Evolutionary conservation across 1,140 invertebrate genomes (phyloP).

Genomic region (Cydia strobilella): DNA sequence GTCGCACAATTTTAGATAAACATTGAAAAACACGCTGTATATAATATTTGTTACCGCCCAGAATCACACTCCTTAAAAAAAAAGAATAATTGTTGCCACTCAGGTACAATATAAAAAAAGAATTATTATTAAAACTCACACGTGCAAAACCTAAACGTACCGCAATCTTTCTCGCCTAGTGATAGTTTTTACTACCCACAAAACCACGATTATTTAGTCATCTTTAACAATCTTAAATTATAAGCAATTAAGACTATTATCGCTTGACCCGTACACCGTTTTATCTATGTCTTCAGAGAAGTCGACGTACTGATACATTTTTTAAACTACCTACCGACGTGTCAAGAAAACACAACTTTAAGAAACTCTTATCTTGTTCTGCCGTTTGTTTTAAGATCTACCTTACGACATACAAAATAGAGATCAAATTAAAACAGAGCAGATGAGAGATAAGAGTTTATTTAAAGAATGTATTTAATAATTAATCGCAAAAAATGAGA

Average conservation of each 20-base stretch:
- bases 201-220: background rate
- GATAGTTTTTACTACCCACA: background rate
- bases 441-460: background rate
- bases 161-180: background rate
- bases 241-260: background rate
- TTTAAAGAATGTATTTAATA: background rate
- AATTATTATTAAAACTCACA: too few relatives aligned
- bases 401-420: background rate
- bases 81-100: too few relatives aligned
- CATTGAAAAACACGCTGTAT: too few relatives aligned
- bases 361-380: background rate
- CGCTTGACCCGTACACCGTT: background rate
- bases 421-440: background rate
- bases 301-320: slow-evolving; percentile 3
- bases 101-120: too few relatives aligned
- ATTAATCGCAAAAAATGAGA: slow-evolving; percentile 2
- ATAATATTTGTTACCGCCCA: too few relatives aligned
- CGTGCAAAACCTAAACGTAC: too few relatives aligned
- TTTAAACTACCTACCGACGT: background rate
- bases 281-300: background rate
- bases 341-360: background rate
- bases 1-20: too few relatives aligned
- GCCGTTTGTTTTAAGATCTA: background rate
- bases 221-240: background rate
- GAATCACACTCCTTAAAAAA: too few relatives aligned